Evolutionary conservation across 2,113 vertebrate genomes (phyloP).

Genomic region (Conger conger): DNA sequence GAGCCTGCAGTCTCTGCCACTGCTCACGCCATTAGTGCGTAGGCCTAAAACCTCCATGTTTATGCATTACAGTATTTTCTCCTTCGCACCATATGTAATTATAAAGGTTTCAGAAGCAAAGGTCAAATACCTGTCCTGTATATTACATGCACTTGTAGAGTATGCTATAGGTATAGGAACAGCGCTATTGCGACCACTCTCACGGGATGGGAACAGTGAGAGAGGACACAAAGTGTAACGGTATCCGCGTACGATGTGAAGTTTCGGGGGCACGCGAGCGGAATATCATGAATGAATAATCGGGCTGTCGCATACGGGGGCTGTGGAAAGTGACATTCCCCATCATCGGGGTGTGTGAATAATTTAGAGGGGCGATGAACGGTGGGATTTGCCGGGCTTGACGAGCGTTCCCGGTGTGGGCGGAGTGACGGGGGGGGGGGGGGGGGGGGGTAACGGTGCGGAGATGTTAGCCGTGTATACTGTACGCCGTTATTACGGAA

Average conservation of each 20-base stretch:
- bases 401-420: not conserved
- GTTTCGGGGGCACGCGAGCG: not conserved
- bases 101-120: not conserved
- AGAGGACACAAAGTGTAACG: not conserved
- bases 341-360: not conserved
- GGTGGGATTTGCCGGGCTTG: not conserved
- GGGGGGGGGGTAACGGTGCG: not conserved
- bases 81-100: not conserved
- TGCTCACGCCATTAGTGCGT: not conserved
- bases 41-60: not conserved
- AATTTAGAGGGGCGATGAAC: not conserved
- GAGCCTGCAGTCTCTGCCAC: not conserved
- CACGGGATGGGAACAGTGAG: not conserved
- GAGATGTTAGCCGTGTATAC: not conserved
- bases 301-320: not conserved
- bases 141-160: not conserved
- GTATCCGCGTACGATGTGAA: not conserved
- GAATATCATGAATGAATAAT: not conserved
- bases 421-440: too few relatives aligned
- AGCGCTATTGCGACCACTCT: not conserved
- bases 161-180: not conserved
- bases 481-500: too few relatives aligned
- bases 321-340: not conserved
- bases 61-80: not conserved
- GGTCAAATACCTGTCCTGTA: not conserved